phyloP scores from a whole-genome alignment of 30 jellyfish, hydroid and myxozoan species.

The Hydractinia echinata region DNA sequence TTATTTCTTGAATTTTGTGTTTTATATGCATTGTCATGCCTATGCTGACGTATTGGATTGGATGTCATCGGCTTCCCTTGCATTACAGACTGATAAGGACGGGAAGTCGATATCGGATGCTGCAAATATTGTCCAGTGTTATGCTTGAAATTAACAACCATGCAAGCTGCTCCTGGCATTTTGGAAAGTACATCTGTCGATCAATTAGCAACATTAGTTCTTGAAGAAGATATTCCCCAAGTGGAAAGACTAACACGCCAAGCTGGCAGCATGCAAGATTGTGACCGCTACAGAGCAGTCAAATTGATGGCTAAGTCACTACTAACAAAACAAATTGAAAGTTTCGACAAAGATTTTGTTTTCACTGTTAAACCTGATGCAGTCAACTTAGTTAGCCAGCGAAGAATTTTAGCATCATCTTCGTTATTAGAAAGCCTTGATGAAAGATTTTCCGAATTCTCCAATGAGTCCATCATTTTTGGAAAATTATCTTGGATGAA shows the following conservation, averaged over 20 bases:
- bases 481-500: background rate
- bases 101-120: background rate
- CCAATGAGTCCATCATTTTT: background rate
- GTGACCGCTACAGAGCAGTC: too few relatives aligned
- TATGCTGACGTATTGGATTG: background rate
- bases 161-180: background rate
- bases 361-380: background rate
- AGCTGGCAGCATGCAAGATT: background rate
- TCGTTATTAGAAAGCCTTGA: background rate
- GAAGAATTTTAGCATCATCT: background rate
- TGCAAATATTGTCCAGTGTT: background rate
- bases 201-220: background rate
- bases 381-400: too few relatives aligned
- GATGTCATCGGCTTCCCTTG: background rate
- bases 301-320: background rate
- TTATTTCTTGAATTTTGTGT: background rate
- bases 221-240: background rate
- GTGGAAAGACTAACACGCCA: background rate
- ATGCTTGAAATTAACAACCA: background rate
- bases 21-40: background rate
- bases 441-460: background rate
- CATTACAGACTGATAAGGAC: background rate
- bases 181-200: background rate
- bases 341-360: background rate
- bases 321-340: background rate